Percentiles rank a stretch among this genome's conserved stretches.
These are phyloP conservation scores for Trissonchulus latispiculum DNA, from an alignment of 2,888 invertebrate species.

Conservation along the genomic window DNA sequence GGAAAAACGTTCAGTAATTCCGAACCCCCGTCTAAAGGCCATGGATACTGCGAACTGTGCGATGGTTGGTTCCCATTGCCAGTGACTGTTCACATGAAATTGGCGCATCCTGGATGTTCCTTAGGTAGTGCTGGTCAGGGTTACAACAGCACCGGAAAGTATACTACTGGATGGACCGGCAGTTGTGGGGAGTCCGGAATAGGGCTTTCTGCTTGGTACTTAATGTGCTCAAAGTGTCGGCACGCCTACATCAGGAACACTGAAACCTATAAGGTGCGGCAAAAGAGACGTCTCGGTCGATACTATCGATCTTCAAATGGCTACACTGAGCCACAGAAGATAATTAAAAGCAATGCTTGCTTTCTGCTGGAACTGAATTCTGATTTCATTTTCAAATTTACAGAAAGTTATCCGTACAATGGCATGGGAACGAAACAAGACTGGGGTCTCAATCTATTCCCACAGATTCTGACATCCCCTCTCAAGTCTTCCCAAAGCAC, in stretches of 20 bases:
- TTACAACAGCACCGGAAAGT: constrained; percentile 79
- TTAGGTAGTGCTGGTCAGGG: constrained; percentile 72
- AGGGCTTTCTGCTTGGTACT: constrained; percentile 66
- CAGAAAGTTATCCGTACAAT: constrained; percentile 28
- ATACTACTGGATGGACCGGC: constrained; percentile 76
- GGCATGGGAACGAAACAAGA: constrained; percentile 65
- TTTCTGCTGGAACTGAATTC: constrained; percentile 68
- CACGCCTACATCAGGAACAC: constrained; percentile 57
- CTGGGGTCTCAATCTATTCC: constrained; percentile 50
- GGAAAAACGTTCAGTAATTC: neutral
- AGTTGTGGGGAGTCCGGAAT: constrained; percentile 75
- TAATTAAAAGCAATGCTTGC: constrained; percentile 84
- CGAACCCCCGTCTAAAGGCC: constrained; percentile 24
- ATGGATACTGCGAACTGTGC: constrained; percentile 70
- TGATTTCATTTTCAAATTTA: constrained; percentile 16
- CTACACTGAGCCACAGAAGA: constrained; percentile 54
- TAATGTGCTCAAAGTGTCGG: constrained; percentile 80
- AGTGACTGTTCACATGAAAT: constrained; percentile 80
- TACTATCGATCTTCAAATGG: constrained; percentile 9
- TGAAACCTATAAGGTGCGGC: neutral
- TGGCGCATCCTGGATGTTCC: constrained; percentile 80
- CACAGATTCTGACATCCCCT: constrained; percentile 22
- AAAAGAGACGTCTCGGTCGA: neutral
- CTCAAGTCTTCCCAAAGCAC: neutral
- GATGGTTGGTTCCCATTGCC: constrained; percentile 58